Base-by-base conservation (phyloP, 2,888 invertebrate species). In the Diogma glabrata region DNA sequence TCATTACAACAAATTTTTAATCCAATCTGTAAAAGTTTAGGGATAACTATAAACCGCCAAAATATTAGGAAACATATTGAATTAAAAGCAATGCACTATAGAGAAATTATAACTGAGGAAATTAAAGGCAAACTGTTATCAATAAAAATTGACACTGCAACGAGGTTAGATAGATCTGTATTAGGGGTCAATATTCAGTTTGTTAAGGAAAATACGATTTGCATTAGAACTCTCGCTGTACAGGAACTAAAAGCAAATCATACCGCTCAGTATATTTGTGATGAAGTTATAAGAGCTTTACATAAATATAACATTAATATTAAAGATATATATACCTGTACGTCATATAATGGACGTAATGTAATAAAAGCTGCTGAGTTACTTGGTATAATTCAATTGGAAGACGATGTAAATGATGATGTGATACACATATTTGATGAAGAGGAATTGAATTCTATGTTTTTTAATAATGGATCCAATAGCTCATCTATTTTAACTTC, bases 131-230 rank as follows among this genome's bases (percentile, higher is more conserved):
- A 47, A 47, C 8, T 47, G 17, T 19, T 30, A 28, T 47, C 47
- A 28, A 28, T 30, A 20, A 47, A 47, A 47, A 28, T 47, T 28
- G 47, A 30, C 47, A 30, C 17, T 20, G 47, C 47, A 20, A 47
- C 47, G 26, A 47, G 47, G 28, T 47, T 47, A 30, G 47, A 47
- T 30, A 47, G 47, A 30, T 47, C 47, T 47, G 30, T 47, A 47
- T 28, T 47, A 26, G 20, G 47, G 17, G 19, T 19, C 16, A 47
- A 47, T 17, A 47, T 47, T 19, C 47, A 47, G 30, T 47, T 47
- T 47, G 47, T 28, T 19, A 47, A 47, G 12, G 20, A 30, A 16
- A n/a, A n/a, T n/a, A n/a, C n/a, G n/a, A n/a, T n/a, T n/a, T n/a
- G n/a, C n/a, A n/a, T n/a, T n/a, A n/a, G n/a, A n/a, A n/a, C n/a